Base-by-base conservation (phyloP, 2,113 vertebrate species). In the Myiozetetes cayanensis region DNA sequence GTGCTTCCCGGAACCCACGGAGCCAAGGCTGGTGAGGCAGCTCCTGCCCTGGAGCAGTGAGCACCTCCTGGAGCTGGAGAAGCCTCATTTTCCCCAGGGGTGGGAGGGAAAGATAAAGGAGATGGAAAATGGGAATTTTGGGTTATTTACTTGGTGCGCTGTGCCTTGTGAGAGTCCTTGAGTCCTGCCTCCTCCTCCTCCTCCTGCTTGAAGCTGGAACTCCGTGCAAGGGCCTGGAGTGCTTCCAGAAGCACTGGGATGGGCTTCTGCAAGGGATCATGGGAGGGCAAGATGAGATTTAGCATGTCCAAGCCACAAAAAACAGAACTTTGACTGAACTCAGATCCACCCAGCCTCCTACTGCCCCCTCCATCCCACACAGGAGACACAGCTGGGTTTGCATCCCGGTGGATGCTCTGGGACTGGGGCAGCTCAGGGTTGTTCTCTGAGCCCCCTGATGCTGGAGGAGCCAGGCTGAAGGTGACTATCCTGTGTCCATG, bases 201-300 rank as follows among this genome's bases (percentile, higher is more conserved):
- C 24, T 52, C 61, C 3, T 4, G 2, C 37, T 28, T 12, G 4
- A 41, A 4, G 20, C 49, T 55, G 63, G 47, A 41, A 8, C 8
- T 44, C 33, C 0, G 1, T 3, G 46, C 8, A 53, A 53, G 30
- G 31, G 22, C 30, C 47, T 31, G 71, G 30, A 3, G 1, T 1
- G 5, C 49, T 78, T 71, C 59, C 81, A 3, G 1, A 33, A 22
- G 28, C 8, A 10, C 37, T 33, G 47, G 47, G 44, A 58, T 47
- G 86, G 62, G 53, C 37, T 59, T 37, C 75, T 67, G 27, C 43
- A 44, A 5, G 53, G 35, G 21, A 14, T 33, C 28, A 1, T 1
- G 8, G 46, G 61, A 83, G 44, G 41, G 13, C 19, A 7, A 44
- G 66, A 39, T 12, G 35, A 61, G 61, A 16, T 55, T 76, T 35